phyloP scores from a whole-genome alignment of 2,797 vertebrate genomes.

The Rhynchotus rufescens region DNA sequence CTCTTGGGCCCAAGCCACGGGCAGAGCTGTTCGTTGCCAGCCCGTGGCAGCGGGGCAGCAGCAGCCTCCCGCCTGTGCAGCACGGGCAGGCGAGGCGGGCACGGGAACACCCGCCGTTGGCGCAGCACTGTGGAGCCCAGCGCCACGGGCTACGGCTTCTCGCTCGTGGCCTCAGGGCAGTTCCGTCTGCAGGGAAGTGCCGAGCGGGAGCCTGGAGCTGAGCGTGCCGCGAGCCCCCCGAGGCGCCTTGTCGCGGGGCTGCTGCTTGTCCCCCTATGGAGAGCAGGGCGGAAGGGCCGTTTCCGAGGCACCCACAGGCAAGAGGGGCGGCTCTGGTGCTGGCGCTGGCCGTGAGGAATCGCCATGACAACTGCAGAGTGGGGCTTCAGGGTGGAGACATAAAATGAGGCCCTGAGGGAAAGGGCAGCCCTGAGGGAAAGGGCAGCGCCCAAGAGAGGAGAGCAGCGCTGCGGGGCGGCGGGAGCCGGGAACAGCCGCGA shows the following conservation, averaged over 20 bases:
- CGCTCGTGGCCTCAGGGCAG: not conserved
- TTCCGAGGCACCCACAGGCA: not conserved
- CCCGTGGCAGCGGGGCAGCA: not conserved
- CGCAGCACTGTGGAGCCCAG: not conserved
- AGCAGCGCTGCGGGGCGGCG: too few relatives aligned
- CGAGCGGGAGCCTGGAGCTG: not conserved
- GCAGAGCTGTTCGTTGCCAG: not conserved
- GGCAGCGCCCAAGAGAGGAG: too few relatives aligned
- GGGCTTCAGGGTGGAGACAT: slow-evolving; percentile 27
- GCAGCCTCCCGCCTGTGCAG: rapidly evolving
- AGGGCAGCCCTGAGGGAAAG: not conserved
- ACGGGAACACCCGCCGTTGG: rapidly evolving
- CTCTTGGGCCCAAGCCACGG: not conserved
- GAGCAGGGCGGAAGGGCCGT: not conserved
- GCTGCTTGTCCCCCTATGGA: not conserved
- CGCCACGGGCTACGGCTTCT: not conserved
- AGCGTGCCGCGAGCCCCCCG: not conserved
- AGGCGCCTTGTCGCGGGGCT: not conserved
- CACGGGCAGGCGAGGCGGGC: not conserved
- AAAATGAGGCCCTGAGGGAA: slow-evolving; percentile 15
- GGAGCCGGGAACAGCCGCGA: too few relatives aligned
- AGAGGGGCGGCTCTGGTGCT: not conserved
- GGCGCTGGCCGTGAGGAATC: not conserved
- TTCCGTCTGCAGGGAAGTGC: not conserved
- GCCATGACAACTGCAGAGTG: slow-evolving; percentile 16